Base-by-base conservation (phyloP, 30 jellyfish, hydroid and myxozoan genomes). In the Mastigias papua region DNA sequence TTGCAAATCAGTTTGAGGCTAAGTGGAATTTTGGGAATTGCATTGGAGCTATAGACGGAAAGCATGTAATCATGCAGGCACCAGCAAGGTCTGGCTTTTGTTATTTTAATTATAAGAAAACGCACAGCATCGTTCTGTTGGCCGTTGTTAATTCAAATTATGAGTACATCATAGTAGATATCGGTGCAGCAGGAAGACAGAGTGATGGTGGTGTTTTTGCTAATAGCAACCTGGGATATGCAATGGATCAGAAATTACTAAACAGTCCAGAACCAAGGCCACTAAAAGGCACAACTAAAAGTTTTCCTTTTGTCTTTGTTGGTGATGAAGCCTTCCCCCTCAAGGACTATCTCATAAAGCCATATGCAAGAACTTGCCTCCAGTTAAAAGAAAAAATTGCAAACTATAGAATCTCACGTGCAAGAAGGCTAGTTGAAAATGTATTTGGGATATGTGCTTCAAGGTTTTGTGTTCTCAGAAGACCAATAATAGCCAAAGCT, bases 181-280 rank as follows among this genome's bases (percentile, higher is more conserved):
- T 46, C 6, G 92, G 92, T 0, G 84, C 46, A 46, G 30, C 60
- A 30, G 92, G 86, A 16, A 29, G 92, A 25, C 92, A 82, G 58
- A 82, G 92, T 33, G 92, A 82, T 67, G 92, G 92, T 2, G 68
- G 92, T 82, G 92, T 82, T 46, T 82, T 57, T 57, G 70, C 70
- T 54, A 63, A 4, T 7, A 80, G 90, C 27, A 62, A 80, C 70
- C 71, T 80, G 13, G 90, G 90, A 29, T 80, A 28, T 80, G 76
- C 90, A 17, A 80, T 80, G 34, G 90, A 80, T 9, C 63, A 64
- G 26, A 35, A 61, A 11, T 48, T 29, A 34, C 48, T 62, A 35
- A 26, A 23, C 32, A 62, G 61, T 6, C 90, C 81, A 15, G 20
- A 23, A 13, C 79, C 90, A 19, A 78, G 33, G 23, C 32, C 48